Evolutionary conservation across 2,888 invertebrate genomes (phyloP).

Genomic region (Merodon equestris): DNA sequence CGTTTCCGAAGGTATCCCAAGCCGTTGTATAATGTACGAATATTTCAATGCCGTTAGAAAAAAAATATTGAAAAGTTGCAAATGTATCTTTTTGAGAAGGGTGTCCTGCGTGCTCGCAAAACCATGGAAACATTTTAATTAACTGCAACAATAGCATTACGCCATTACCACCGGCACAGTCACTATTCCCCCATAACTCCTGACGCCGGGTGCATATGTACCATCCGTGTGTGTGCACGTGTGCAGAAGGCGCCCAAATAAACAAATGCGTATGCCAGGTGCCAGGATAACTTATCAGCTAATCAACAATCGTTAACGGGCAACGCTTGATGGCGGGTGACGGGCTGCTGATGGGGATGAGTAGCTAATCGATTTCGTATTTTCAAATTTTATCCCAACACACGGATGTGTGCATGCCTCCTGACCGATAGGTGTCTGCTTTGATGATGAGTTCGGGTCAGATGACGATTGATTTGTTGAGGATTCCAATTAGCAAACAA

Average conservation of each 20-base stretch:
- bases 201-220: too few relatives aligned
- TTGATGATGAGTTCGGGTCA: background rate
- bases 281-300: background rate
- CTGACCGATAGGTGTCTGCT: too few relatives aligned
- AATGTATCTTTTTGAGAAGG: background rate
- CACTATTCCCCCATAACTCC: too few relatives aligned
- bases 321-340: background rate
- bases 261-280: background rate
- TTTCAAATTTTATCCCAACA: constrained; percentile 39
- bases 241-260: background rate
- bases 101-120: constrained; percentile 20
- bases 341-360: background rate
- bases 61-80: background rate
- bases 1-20: too few relatives aligned
- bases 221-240: too few relatives aligned
- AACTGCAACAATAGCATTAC: constrained; percentile 42
- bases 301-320: background rate
- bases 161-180: background rate
- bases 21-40: background rate
- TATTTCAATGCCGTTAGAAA: background rate
- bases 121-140: constrained; percentile 59
- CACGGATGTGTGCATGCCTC: constrained; percentile 20
- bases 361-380: constrained; percentile 28
- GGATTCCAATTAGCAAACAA: too few relatives aligned
- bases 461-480: background rate